phyloP scores from a whole-genome alignment of 37 sponge, comb jelly and placozoan genomes.

The Cliona cf. orientalis region DNA sequence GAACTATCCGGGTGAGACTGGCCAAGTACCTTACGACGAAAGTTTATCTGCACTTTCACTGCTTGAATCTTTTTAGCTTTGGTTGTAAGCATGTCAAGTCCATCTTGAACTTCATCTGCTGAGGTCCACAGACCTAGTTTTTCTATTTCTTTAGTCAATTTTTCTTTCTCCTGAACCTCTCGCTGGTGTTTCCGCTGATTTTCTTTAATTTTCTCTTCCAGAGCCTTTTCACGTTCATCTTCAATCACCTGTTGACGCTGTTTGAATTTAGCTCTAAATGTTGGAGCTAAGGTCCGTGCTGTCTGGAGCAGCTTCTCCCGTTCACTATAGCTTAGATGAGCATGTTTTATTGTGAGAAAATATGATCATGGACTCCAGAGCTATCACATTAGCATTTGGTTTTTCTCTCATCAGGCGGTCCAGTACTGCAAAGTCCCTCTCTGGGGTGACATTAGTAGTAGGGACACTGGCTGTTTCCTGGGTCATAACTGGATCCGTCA shows the following conservation, averaged over 20 bases:
- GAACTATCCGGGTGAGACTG: conserved; percentile 28
- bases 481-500: background rate
- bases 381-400: conserved; percentile 40
- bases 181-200: background rate
- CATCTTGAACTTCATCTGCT: background rate
- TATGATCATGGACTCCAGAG: conserved; percentile 37
- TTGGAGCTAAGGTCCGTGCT: conserved; percentile 24
- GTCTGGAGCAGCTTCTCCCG: conserved; percentile 15
- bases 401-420: conserved; percentile 38
- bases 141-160: conserved; percentile 15
- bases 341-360: conserved; percentile 53
- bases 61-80: conserved; percentile 20
- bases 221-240: conserved; percentile 4
- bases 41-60: conserved; percentile 39
- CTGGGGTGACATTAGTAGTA: conserved; percentile 51
- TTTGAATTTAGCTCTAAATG: conserved; percentile 6
- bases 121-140: conserved; percentile 23
- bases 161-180: conserved; percentile 15
- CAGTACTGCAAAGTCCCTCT: conserved; percentile 42
- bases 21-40: conserved; percentile 36
- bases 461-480: conserved; percentile 33
- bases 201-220: conserved; percentile 1
- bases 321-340: too few relatives aligned
- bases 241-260: conserved; percentile 1
- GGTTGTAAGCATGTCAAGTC: conserved; percentile 4